Percentiles rank a stretch among this genome's conserved stretches.
phyloP scores from a whole-genome alignment of 2,888 invertebrate genomes.

The Mayetiola destructor region DNA sequence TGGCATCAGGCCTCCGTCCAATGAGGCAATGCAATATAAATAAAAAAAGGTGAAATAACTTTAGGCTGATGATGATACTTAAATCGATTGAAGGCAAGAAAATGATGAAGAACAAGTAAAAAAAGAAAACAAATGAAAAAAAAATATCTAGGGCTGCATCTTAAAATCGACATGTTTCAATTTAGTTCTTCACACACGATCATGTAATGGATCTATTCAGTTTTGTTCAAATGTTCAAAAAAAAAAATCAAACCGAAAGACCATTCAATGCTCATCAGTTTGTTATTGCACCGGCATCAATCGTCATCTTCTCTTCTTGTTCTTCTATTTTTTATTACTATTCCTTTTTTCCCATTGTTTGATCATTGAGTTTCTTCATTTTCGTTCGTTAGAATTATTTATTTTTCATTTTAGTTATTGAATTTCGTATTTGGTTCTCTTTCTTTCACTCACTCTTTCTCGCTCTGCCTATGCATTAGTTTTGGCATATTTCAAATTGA shows the following conservation, averaged over 20 bases:
- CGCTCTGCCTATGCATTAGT: not conserved
- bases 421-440: too few relatives aligned
- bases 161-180: not conserved
- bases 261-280: too few relatives aligned
- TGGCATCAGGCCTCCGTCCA: too few relatives aligned
- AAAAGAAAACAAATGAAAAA: not conserved
- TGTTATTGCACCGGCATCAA: constrained; percentile 11
- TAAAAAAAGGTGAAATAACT: not conserved
- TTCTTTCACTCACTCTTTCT: not conserved
- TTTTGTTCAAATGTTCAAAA: not conserved
- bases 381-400: too few relatives aligned
- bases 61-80: not conserved
- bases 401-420: too few relatives aligned
- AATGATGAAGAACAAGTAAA: not conserved
- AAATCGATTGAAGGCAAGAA: constrained; percentile 1
- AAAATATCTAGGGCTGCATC: not conserved
- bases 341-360: not conserved
- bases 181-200: too few relatives aligned
- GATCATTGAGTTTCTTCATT: not conserved
- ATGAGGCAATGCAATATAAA: too few relatives aligned
- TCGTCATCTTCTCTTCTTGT: not conserved
- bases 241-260: too few relatives aligned
- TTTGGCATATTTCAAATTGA: too few relatives aligned
- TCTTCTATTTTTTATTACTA: not conserved
- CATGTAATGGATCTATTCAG: constrained; percentile 9